Evolutionary conservation across 2,797 vertebrate genomes (phyloP).

Genomic region (Limnodromus scolopaceus): DNA sequence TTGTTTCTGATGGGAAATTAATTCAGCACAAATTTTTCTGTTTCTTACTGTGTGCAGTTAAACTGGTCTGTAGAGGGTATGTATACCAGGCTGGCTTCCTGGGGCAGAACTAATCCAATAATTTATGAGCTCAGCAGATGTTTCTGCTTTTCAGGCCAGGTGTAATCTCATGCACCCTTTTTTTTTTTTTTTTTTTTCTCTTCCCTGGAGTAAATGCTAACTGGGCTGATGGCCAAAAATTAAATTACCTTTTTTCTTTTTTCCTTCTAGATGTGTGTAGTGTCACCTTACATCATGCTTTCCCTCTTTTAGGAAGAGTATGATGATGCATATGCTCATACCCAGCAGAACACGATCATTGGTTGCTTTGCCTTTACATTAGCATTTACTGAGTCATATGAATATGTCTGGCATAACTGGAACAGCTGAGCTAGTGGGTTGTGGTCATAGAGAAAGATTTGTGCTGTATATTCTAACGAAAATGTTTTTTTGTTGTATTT

Average conservation of each 20-base stretch:
- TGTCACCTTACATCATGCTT: not conserved
- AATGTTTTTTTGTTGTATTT: not conserved
- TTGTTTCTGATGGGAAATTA: constrained; percentile 22
- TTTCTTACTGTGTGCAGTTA: not conserved
- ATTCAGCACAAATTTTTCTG: not conserved
- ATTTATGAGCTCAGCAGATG: constrained; percentile 39
- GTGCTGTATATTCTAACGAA: not conserved
- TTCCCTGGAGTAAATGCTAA: constrained; percentile 6
- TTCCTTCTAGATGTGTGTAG: not conserved
- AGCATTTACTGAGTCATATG: not conserved
- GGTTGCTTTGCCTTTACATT: not conserved
- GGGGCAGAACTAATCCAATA: constrained; percentile 44
- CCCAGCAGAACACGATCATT: not conserved
- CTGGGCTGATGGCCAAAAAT: constrained; percentile 23
- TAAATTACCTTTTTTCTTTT: not conserved
- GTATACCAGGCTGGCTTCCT: constrained; percentile 18
- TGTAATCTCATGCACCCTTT: constrained; percentile 35
- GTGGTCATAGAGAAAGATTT: not conserved
- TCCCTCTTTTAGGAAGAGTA: not conserved
- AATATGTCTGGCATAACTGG: not conserved
- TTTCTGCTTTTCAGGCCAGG: constrained; percentile 49
- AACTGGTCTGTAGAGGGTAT: not conserved
- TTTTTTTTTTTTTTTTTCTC: not conserved
- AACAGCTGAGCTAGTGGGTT: not conserved
- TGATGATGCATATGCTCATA: not conserved